Percentiles rank a stretch among this genome's conserved stretches.
phyloP scores from a whole-genome alignment of 2,888 invertebrate genomes.

The Apoderus coryli region DNA sequence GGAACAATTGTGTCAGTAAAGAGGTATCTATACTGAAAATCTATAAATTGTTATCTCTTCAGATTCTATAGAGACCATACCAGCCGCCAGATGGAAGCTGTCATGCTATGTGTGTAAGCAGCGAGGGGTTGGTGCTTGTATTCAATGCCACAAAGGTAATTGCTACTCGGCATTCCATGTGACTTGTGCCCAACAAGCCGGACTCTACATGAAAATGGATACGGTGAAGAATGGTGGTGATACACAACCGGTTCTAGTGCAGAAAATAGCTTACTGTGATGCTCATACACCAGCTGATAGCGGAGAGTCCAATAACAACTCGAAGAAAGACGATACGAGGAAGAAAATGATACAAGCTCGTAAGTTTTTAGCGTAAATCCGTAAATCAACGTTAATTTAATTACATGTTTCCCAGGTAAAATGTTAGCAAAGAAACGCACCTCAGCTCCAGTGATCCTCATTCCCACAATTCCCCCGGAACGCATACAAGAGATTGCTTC shows the following conservation, averaged over 20 bases:
- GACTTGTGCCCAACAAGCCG: constrained; percentile 95
- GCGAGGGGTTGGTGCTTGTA: constrained; percentile 86
- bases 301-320: constrained; percentile 22
- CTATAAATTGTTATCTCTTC: too few species aligned
- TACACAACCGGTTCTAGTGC: constrained; percentile 64
- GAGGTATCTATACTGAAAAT: too few species aligned
- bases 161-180: constrained; percentile 98
- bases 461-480: constrained; percentile 84
- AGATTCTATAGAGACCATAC: constrained; percentile 93
- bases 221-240: constrained; percentile 49
- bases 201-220: constrained; percentile 91
- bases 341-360: constrained; percentile 80
- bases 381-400: too few species aligned
- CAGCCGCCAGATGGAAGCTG: constrained; percentile 90
- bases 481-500: constrained; percentile 76
- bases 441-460: constrained; percentile 79
- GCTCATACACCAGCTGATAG: constrained; percentile 70
- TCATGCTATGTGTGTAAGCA: constrained; percentile 95
- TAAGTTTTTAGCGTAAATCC: too few species aligned
- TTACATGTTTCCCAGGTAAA: too few species aligned
- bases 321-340: constrained; percentile 48
- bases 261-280: constrained; percentile 94
- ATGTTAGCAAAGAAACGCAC: constrained; percentile 79
- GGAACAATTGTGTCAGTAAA: too few species aligned
- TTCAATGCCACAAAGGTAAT: constrained; percentile 93